phyloP scores from a whole-genome alignment of 2,888 invertebrate genomes.

The Thymelicus sylvestris region DNA sequence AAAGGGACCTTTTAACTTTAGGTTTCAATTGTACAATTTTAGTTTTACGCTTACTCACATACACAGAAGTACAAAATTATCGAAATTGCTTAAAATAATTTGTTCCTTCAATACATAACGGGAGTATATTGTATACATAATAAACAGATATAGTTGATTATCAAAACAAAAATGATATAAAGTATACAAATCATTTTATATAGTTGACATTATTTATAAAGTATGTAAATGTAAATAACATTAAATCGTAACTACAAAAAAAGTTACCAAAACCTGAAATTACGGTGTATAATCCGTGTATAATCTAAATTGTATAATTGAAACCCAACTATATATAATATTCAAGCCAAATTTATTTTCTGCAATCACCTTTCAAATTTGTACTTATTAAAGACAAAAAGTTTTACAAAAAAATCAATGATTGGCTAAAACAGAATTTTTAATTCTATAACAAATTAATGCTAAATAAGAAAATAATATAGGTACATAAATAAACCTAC shows the following conservation, averaged over 20 bases:
- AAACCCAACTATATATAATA: conserved; percentile 15
- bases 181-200: neutral
- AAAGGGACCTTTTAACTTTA: conserved; percentile 8
- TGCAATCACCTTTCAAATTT: conserved; percentile 22
- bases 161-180: conserved; percentile 10
- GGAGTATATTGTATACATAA: too few species aligned
- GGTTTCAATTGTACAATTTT: conserved; percentile 12
- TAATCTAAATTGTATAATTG: conserved; percentile 19
- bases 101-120: too few species aligned
- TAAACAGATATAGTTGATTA: too few species aligned
- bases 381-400: conserved; percentile 22
- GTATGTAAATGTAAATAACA: too few species aligned
- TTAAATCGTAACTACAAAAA: too few species aligned
- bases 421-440: conserved; percentile 40
- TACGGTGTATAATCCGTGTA: too few species aligned
- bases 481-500: conserved; percentile 60
- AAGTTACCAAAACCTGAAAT: too few species aligned
- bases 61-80: too few species aligned
- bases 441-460: conserved; percentile 46
- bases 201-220: too few species aligned
- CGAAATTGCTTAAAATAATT: too few species aligned
- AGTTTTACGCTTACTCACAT: neutral
- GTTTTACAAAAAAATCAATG: conserved; percentile 30
- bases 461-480: conserved; percentile 49
- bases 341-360: conserved; percentile 34